phyloP scores from a whole-genome alignment of 2,797 vertebrate genomes.

The Chloroceryle amazona region DNA sequence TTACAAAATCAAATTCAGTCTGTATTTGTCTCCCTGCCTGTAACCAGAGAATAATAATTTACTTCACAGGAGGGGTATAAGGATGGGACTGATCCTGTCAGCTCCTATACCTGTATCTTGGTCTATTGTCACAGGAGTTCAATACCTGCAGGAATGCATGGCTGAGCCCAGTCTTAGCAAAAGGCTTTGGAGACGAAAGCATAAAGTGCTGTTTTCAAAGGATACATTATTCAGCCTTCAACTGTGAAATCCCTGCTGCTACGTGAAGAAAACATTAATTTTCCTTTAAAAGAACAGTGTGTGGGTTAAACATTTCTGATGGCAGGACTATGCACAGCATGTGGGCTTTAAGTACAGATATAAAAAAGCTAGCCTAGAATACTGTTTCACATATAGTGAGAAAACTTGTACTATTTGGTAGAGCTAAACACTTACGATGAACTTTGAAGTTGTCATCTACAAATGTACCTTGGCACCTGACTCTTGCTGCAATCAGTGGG shows the following conservation, averaged over 20 bases:
- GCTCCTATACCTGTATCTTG: background rate
- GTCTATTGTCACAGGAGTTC: background rate
- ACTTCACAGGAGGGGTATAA: background rate
- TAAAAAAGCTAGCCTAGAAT: background rate
- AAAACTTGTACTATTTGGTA: background rate
- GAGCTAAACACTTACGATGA: background rate
- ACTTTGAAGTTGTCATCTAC: background rate
- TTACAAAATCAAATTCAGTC: background rate
- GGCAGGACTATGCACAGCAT: background rate
- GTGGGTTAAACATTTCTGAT: conserved; percentile 40
- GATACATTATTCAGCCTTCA: background rate
- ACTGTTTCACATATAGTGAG: background rate
- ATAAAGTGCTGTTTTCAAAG: conserved; percentile 15
- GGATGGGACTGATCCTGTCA: background rate
- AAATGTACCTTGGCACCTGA: background rate
- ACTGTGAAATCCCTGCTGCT: conserved; percentile 28
- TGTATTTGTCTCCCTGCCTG: background rate
- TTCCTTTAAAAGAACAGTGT: conserved; percentile 43
- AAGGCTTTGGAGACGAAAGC: background rate
- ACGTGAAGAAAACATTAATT: conserved; percentile 58
- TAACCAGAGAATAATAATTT: background rate
- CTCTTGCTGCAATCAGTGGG: background rate
- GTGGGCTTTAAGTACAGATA: background rate
- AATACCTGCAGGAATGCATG: background rate
- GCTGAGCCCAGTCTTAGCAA: background rate